These are phyloP conservation scores for Limnothrissa miodon DNA, from an alignment of 2,113 vertebrate genomes.

Conservation along the genomic window DNA sequence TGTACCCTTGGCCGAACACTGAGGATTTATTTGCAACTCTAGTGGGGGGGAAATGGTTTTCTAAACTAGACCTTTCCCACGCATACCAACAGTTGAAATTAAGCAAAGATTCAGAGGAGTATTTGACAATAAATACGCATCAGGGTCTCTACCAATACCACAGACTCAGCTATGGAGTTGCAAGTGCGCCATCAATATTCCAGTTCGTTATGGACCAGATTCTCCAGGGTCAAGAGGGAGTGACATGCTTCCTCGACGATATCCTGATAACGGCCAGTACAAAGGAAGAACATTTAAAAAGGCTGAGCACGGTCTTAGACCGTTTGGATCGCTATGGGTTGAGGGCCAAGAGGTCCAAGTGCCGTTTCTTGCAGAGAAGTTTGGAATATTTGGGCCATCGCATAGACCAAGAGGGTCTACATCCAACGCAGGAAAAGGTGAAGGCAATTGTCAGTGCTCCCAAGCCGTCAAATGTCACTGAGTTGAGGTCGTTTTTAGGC, in stretches of 20 bases:
- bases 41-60: too few relatives aligned
- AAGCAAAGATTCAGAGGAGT: too few relatives aligned
- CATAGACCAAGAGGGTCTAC: slow-evolving; percentile 21
- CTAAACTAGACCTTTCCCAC: too few relatives aligned
- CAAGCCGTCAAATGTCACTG: neutral
- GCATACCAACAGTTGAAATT: too few relatives aligned
- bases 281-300: neutral
- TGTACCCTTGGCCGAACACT: too few relatives aligned
- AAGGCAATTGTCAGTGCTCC: slow-evolving; percentile 28
- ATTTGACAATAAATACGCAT: too few relatives aligned
- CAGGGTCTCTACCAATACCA: neutral
- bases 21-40: too few relatives aligned
- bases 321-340: slow-evolving; percentile 22
- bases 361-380: slow-evolving; percentile 16
- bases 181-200: neutral
- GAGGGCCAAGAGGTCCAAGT: neutral
- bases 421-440: slow-evolving; percentile 20
- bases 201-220: slow-evolving; percentile 18
- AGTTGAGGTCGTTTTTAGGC: slow-evolving; percentile 13
- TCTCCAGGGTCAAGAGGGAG: too few relatives aligned
- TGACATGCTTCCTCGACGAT: neutral
- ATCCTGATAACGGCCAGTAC: slow-evolving; percentile 13
- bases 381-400: slow-evolving; percentile 32
- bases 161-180: neutral
- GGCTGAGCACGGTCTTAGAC: neutral